These are phyloP conservation scores for Labeo calbasu DNA, from an alignment of 2,797 vertebrate genomes.

Conservation along the genomic window DNA sequence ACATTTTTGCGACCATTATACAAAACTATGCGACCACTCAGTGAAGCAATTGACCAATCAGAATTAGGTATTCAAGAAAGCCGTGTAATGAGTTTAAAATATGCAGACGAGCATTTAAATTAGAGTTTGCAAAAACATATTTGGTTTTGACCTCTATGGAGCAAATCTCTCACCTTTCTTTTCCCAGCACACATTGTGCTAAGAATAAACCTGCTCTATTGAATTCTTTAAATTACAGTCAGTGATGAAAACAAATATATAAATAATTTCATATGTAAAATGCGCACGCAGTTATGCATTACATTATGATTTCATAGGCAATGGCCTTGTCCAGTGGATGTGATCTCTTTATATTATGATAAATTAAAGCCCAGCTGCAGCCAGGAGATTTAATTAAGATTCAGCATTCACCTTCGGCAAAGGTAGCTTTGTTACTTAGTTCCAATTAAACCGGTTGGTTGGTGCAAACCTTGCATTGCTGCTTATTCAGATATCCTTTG, in stretches of 20 bases:
- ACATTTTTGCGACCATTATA: neutral
- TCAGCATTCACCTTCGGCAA: slow-evolving; percentile 72
- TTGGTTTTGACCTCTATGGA: slow-evolving; percentile 23
- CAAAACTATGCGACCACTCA: neutral
- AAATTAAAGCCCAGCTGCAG: slow-evolving; percentile 72
- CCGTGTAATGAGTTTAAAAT: neutral
- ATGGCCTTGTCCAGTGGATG: slow-evolving; percentile 62
- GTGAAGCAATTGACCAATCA: neutral
- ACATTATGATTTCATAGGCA: slow-evolving; percentile 63
- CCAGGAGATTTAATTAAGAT: slow-evolving; percentile 75
- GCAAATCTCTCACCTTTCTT: slow-evolving; percentile 3
- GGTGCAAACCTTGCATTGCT: slow-evolving; percentile 62
- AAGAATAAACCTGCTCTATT: slow-evolving; percentile 27
- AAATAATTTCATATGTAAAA: slow-evolving; percentile 50
- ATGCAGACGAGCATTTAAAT: slow-evolving; percentile 15
- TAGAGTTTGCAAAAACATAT: neutral
- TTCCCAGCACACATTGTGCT: neutral
- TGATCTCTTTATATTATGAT: slow-evolving; percentile 71
- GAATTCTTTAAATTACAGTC: slow-evolving; percentile 36
- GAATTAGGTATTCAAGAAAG: slow-evolving; percentile 5
- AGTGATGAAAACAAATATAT: slow-evolving; percentile 42
- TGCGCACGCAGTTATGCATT: slow-evolving; percentile 21
- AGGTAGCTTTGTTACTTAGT: slow-evolving; percentile 71
- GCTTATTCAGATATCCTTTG: slow-evolving; percentile 69
- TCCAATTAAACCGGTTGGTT: slow-evolving; percentile 68